Conservation (phyloP, 2,113 vertebrate genomes). For the Ahaetulla prasina region DNA sequence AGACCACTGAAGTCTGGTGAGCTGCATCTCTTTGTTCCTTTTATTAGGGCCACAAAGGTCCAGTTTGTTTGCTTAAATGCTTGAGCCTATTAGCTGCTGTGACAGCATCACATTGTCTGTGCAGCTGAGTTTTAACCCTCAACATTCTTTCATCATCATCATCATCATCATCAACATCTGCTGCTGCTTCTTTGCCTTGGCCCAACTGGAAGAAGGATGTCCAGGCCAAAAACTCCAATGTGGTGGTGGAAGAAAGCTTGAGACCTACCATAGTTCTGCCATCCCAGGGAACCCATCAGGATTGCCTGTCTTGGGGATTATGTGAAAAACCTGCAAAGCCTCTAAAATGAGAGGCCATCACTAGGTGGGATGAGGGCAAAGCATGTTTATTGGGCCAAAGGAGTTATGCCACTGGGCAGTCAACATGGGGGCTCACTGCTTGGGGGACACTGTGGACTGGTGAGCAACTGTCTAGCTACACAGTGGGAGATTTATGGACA, state of each 20-base stretch:
- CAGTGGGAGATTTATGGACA: background rate
- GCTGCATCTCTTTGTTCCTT: background rate
- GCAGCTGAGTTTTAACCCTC: slow-evolving; percentile 12
- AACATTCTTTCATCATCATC: background rate
- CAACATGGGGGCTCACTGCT: background rate
- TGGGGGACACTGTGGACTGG: background rate
- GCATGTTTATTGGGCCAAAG: background rate
- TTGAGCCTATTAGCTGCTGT: rapidly evolving
- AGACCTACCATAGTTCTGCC: background rate
- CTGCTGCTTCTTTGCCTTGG: background rate
- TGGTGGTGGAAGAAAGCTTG: background rate
- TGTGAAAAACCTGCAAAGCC: background rate
- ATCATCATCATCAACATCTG: background rate
- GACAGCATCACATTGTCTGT: background rate
- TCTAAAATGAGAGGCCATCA: background rate
- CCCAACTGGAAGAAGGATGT: background rate
- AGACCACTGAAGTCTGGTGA: background rate
- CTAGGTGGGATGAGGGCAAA: background rate
- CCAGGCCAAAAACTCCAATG: rapidly evolving
- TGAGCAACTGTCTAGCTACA: background rate
- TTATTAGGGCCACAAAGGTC: slow-evolving; percentile 1
- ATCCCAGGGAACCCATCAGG: background rate
- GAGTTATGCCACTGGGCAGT: background rate
- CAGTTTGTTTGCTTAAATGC: slow-evolving; percentile 19
- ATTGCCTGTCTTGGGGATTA: background rate